Percentiles rank a stretch among this genome's conserved stretches.
Conservation (phyloP, 2,797 vertebrate genomes). For the Lagocephalus sceleratus region DNA sequence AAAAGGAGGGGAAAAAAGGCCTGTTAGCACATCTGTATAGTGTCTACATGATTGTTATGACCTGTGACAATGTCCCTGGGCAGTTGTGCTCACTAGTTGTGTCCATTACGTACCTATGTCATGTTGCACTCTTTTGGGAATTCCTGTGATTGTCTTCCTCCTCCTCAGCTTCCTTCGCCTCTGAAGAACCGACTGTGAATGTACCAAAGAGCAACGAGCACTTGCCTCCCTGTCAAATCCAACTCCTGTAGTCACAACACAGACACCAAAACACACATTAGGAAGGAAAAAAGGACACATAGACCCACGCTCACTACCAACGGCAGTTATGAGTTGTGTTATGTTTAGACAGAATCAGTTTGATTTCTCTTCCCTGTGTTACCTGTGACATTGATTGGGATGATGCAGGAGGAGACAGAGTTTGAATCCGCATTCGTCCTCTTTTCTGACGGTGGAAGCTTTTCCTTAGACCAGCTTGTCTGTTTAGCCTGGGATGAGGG, state of each 20-base stretch:
- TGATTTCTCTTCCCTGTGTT: slow-evolving; percentile 28
- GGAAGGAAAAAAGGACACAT: slow-evolving; percentile 5
- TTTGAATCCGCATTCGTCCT: slow-evolving; percentile 89
- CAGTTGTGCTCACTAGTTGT: background rate
- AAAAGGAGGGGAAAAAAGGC: slow-evolving; percentile 19
- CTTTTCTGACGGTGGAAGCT: slow-evolving; percentile 88
- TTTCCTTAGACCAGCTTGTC: slow-evolving; percentile 95
- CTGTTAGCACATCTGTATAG: slow-evolving; percentile 7
- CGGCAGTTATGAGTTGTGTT: background rate
- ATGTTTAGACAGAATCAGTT: background rate
- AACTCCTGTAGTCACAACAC: slow-evolving; percentile 83
- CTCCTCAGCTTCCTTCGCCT: slow-evolving; percentile 94
- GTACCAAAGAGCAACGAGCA: slow-evolving; percentile 97
- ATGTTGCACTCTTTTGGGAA: slow-evolving; percentile 98
- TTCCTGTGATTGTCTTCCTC: slow-evolving; percentile 98
- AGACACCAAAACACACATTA: slow-evolving; percentile 22
- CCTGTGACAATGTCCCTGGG: background rate
- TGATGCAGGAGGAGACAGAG: slow-evolving; percentile 96
- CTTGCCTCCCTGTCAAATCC: slow-evolving; percentile 99
- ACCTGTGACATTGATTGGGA: slow-evolving; percentile 99
- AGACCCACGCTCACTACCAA: too few species aligned
- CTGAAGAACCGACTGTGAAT: slow-evolving; percentile 98
- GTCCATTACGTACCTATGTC: slow-evolving; percentile 90
- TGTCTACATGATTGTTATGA: slow-evolving; percentile 18
- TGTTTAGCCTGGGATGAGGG: slow-evolving; percentile 93